These are phyloP conservation scores for Dysmachus trigonus DNA, from an alignment of 2,888 invertebrate genomes.

Conservation along the genomic window DNA sequence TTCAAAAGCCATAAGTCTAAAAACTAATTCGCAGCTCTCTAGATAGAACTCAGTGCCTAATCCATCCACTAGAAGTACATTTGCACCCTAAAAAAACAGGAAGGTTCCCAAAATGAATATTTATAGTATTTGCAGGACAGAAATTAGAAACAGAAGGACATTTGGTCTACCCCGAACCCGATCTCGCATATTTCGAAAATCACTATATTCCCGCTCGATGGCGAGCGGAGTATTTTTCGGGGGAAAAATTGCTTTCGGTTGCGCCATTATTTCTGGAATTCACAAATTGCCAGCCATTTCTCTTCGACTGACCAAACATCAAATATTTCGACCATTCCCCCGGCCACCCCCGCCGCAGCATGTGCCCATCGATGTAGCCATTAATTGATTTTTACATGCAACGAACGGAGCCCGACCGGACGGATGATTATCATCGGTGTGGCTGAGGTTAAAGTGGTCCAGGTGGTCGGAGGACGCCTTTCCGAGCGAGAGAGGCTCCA, in stretches of 20 bases:
- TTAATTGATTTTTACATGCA: constrained; percentile 42
- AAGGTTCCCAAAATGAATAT: constrained; percentile 4
- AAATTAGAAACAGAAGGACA: constrained; percentile 10
- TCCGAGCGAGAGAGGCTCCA: not conserved
- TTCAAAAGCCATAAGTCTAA: not conserved
- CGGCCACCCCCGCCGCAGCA: not conserved
- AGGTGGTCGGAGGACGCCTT: constrained; percentile 26
- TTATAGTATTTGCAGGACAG: not conserved
- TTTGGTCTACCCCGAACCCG: not conserved
- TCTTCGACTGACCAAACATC: constrained; percentile 38
- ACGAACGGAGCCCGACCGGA: not conserved
- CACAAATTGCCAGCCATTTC: constrained; percentile 40
- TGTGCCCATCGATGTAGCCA: constrained; percentile 27
- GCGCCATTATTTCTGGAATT: constrained; percentile 39
- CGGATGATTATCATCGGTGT: constrained; percentile 14
- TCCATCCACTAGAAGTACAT: not conserved
- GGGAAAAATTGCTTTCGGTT: constrained; percentile 17
- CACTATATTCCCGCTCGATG: not conserved
- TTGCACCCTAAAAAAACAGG: not conserved
- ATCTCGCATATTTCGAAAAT: constrained; percentile 14
- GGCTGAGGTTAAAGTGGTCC: constrained; percentile 30
- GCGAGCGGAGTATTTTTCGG: not conserved
- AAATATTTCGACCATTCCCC: constrained; percentile 28
- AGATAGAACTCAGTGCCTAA: not conserved
- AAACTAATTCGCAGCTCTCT: not conserved